Evolutionary conservation across 1,140 invertebrate species (phyloP).

Genomic region (Orius laevigatus): DNA sequence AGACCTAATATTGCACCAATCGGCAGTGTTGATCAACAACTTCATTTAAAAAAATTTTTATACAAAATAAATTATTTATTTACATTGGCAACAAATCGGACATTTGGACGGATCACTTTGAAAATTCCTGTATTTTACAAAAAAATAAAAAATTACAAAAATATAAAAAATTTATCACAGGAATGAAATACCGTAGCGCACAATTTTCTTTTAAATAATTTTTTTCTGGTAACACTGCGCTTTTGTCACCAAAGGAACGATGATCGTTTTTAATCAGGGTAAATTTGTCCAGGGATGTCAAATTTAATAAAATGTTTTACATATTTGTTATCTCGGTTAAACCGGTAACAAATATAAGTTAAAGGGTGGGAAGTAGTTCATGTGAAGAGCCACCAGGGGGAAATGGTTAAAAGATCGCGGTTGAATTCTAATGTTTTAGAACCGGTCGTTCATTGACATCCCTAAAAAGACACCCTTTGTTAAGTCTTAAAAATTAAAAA

Average conservation of each 20-base stretch:
- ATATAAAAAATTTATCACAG: constrained; percentile 6
- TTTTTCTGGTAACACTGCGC: constrained; percentile 8
- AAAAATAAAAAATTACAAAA: background rate
- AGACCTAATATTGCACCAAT: too few relatives aligned
- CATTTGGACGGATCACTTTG: constrained; percentile 4
- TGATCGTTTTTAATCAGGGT: background rate
- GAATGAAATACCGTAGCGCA: constrained; percentile 3
- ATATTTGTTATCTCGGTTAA: background rate
- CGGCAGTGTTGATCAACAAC: too few relatives aligned
- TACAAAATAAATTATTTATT: constrained; percentile 9
- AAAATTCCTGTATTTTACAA: constrained; percentile 1
- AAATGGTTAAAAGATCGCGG: too few relatives aligned
- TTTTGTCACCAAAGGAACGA: background rate
- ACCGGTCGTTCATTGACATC: too few relatives aligned
- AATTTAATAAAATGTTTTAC: background rate
- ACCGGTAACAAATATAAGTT: background rate
- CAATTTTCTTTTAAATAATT: background rate
- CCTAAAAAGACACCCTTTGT: background rate
- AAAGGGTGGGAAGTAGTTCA: too few relatives aligned
- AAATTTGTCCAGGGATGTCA: too few relatives aligned
- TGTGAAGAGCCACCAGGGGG: too few relatives aligned
- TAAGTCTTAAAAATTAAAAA: background rate
- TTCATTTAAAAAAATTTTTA: background rate
- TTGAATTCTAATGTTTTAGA: too few relatives aligned
- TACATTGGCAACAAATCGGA: constrained; percentile 5